phyloP scores from a whole-genome alignment of 2,888 invertebrate genomes.

The Meteorus colon region DNA sequence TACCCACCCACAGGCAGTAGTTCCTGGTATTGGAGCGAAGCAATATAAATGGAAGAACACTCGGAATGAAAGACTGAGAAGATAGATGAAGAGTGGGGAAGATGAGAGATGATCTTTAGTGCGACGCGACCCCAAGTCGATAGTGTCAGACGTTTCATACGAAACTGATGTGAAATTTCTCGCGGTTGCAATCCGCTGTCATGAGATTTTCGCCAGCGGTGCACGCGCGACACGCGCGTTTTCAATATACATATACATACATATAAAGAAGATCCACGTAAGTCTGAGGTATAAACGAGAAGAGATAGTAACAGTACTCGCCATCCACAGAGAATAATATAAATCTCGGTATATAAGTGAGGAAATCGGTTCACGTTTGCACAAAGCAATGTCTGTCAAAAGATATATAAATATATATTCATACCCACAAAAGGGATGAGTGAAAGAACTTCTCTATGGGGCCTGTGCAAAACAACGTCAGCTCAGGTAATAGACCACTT shows the following conservation, averaged over 20 bases:
- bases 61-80: neutral
- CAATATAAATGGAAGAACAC: constrained; percentile 10
- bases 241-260: neutral
- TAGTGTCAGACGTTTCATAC: neutral
- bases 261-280: neutral
- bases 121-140: neutral
- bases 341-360: constrained; percentile 55
- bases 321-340: constrained; percentile 57
- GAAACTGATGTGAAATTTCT: neutral
- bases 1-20: neutral
- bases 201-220: neutral
- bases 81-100: neutral
- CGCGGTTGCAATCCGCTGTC: neutral
- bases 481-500: neutral
- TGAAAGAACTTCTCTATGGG: neutral
- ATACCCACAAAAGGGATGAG: neutral
- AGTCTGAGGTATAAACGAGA: constrained; percentile 48
- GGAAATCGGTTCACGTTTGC: constrained; percentile 44
- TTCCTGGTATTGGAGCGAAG: constrained; percentile 2
- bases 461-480: neutral
- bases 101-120: neutral
- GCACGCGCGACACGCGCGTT: neutral
- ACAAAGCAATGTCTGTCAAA: neutral
- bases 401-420: neutral
- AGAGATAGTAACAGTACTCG: constrained; percentile 66